These are phyloP conservation scores for Campoplex nolae DNA, from an alignment of 2,888 invertebrate species.

Conservation along the genomic window DNA sequence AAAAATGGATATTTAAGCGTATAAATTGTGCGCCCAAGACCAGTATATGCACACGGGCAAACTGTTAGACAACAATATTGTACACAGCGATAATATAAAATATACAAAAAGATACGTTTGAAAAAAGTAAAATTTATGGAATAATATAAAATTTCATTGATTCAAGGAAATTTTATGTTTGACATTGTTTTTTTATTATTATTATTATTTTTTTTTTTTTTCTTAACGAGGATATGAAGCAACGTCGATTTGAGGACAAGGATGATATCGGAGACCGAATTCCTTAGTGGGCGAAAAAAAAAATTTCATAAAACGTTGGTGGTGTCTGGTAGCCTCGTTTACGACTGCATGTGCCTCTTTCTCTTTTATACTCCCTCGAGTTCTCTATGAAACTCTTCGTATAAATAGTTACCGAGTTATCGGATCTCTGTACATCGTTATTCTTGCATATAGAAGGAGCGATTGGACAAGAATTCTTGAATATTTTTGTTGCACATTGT, in stretches of 20 bases:
- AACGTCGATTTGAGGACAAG: constrained; percentile 14
- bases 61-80: background rate
- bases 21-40: background rate
- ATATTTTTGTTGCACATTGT: constrained; percentile 44
- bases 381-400: constrained; percentile 18
- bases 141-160: constrained; percentile 8
- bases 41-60: background rate
- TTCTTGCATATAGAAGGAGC: constrained; percentile 33
- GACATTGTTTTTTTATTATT: constrained; percentile 3
- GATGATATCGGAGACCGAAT: constrained; percentile 10
- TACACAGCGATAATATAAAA: background rate
- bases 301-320: constrained; percentile 43
- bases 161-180: constrained; percentile 1
- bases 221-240: constrained; percentile 18
- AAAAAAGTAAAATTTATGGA: constrained; percentile 11
- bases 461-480: constrained; percentile 54
- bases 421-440: constrained; percentile 58
- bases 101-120: background rate
- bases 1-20: background rate
- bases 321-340: constrained; percentile 33
- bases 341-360: constrained; percentile 40
- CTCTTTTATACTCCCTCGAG: constrained; percentile 20
- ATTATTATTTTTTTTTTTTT: background rate
- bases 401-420: constrained; percentile 55
- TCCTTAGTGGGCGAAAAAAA: constrained; percentile 34